These are phyloP conservation scores for Cephus sareptanus DNA, from an alignment of 2,888 invertebrate species.

Conservation along the genomic window DNA sequence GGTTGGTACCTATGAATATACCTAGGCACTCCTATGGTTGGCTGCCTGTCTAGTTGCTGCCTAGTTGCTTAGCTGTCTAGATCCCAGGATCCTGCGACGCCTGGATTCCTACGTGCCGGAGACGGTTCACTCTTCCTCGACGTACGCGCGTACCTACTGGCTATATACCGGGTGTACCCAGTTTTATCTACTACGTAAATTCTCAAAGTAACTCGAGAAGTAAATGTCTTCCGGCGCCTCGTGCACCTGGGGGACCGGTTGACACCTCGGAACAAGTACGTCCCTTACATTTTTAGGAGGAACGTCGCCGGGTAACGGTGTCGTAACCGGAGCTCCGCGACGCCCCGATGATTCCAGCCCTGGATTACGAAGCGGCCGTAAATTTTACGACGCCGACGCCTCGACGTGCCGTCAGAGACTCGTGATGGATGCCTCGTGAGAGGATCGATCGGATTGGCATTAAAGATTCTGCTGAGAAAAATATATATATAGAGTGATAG, in stretches of 20 bases:
- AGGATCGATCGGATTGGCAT: not conserved
- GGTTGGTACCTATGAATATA: not conserved
- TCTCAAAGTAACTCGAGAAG: not conserved
- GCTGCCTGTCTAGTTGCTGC: not conserved
- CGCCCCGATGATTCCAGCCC: not conserved
- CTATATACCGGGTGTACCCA: not conserved
- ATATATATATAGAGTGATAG: not conserved
- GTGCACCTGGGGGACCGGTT: constrained; percentile 6
- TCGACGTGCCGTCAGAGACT: not conserved
- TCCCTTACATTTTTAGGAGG: constrained; percentile 4
- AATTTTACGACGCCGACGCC: constrained; percentile 1
- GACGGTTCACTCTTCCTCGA: not conserved
- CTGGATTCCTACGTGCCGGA: not conserved
- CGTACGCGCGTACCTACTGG: not conserved
- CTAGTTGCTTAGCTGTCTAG: not conserved
- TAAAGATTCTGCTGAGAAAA: not conserved
- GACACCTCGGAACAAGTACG: constrained; percentile 4
- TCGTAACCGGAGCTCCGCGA: not conserved
- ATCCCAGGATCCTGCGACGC: not conserved
- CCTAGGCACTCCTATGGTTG: not conserved
- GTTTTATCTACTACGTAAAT: not conserved
- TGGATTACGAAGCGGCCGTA: constrained; percentile 3
- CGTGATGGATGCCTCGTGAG: not conserved
- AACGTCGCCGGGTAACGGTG: not conserved
- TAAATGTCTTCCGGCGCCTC: not conserved